A percentile compares a stretch with the other conserved stretches of the same genome.
Evolutionary conservation across 2,797 vertebrate genomes (phyloP).

Genomic region (Pachyuromys duprasi): DNA sequence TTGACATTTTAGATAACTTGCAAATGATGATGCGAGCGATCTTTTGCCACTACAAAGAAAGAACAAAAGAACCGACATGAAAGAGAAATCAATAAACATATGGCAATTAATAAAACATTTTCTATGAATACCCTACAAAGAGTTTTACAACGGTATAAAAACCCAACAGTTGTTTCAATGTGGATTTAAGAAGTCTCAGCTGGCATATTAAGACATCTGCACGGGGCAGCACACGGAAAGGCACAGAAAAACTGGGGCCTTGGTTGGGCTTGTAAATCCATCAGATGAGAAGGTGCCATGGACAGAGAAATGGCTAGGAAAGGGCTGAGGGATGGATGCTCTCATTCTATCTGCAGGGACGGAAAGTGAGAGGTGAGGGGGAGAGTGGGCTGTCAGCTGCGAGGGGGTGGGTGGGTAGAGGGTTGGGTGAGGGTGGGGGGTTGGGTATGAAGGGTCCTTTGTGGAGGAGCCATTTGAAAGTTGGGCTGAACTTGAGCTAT

Average conservation of each 20-base stretch:
- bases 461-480: slow-evolving; percentile 51
- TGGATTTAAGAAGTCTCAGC: slow-evolving; percentile 91
- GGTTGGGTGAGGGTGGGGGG: too few species aligned
- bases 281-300: slow-evolving; percentile 82
- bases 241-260: slow-evolving; percentile 84
- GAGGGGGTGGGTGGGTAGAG: not conserved
- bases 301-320: slow-evolving; percentile 71
- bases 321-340: slow-evolving; percentile 73
- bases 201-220: slow-evolving; percentile 90
- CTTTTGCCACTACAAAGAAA: slow-evolving; percentile 99
- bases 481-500: not conserved
- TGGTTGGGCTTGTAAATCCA: slow-evolving; percentile 88
- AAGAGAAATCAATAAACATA: slow-evolving; percentile 99
- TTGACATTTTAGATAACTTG: slow-evolving; percentile 99
- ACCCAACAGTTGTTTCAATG: slow-evolving; percentile 93
- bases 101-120: slow-evolving; percentile 99
- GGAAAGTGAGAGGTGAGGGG: slow-evolving; percentile 32
- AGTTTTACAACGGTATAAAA: slow-evolving; percentile 93
- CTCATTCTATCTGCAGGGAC: slow-evolving; percentile 70
- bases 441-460: not conserved
- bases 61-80: slow-evolving; percentile 99
- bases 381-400: not conserved
- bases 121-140: slow-evolving; percentile 97
- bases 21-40: slow-evolving; percentile 98
- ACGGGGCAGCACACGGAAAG: slow-evolving; percentile 86